Evolutionary conservation across 2,888 invertebrate genomes (phyloP), one percentile per base, ranked within the genome.

Genomic region (Apodemia hepburni): DNA sequence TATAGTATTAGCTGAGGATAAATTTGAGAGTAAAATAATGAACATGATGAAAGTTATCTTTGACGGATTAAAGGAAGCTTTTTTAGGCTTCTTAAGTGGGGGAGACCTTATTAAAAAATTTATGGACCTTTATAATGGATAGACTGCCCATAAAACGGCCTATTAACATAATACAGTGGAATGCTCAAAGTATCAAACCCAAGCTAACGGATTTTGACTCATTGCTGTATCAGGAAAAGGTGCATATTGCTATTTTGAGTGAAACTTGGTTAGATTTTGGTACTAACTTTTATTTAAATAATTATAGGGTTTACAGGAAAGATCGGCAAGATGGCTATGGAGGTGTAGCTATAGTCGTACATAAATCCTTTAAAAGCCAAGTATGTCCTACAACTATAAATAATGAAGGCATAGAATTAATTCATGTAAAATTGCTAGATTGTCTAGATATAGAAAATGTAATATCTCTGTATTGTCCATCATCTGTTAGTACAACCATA

Each of bases 381-480:
- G 0, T 47, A 17, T 29, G 29, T 12, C 38, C 57, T 17, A 27
- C 45, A 22, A 4, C 29, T 7, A 11, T 45, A 38, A 45, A 42
- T 58, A 58, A 61, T 58, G 15, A 11, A 58, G 58, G 45, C 8
- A 33, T 62, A 17, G 62, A 58, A 58, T 8, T 58, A 17, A 18
- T 62, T 12, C 45, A 29, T 15, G 45, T 62, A 7, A 62, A 47
- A 29, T 29, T 62, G 47, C 15, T 58, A 17, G 47, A 58, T 45
- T 17, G 29, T 8, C 29, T 49, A 29, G n/a, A 15, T 47, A n/a
- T 62, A 27, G 47, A 62, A 22, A 22, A 59, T 59, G 59, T 61
- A 54, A 35, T 63, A 5, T 65, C 63, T 17, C 42, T 64, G 15
- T 66, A 66, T 58, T 64, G 63, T 59, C 64, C 65, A 11, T 60